Evolutionary conservation across 2,113 vertebrate genomes (phyloP), one percentile per base, ranked within the genome.

Genomic region (Otolemur garnettii): DNA sequence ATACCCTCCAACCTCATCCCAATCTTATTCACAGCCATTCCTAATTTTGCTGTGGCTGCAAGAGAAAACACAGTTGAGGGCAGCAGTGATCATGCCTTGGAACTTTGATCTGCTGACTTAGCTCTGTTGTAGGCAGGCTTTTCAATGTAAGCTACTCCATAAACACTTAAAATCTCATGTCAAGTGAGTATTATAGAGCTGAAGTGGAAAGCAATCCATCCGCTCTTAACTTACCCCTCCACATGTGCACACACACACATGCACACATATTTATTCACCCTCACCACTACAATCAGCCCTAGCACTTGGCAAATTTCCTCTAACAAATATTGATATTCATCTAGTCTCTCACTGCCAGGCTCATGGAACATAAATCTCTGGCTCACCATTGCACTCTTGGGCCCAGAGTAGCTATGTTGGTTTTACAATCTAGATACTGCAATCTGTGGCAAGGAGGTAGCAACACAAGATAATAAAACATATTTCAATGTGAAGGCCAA

Each of bases 161-260:
- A 79, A 75, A 4, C 62, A 79, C 24, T 42, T 38, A 71, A 59
- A 74, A 50, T 9, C 11, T 24, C 33, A 21, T 33, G 45, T 28
- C 60, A 59, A 57, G 60, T 57, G 71, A 84, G 55, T 55, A 35
- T 62, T 77, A 50, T 57, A 93, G 28, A 78, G 8, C 2, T 60
- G 59, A 68, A 91, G 64, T 66, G 22, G 85, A 77, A 45, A 18
- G 45, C 17, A 80, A 57, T 59, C 7, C 60, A 18, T 13, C 26
- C 8, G n/a, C n/a, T 45, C 38, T 28, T 33, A 55, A 38, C 28
- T 38, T 57, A 82, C 13, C 33, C 35, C 42, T 77, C 18, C 17
- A 45, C 28, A 17, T 1, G 13, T 1, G 0, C 13, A 1, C 15
- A 4, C 28, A 7, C 35, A 4, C 71, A 60, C 4, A 38, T n/a